A percentile compares a stretch with the other conserved stretches of the same genome.
Conservation (phyloP, 2,797 vertebrate genomes). For the Sebastes hopkinsi region DNA sequence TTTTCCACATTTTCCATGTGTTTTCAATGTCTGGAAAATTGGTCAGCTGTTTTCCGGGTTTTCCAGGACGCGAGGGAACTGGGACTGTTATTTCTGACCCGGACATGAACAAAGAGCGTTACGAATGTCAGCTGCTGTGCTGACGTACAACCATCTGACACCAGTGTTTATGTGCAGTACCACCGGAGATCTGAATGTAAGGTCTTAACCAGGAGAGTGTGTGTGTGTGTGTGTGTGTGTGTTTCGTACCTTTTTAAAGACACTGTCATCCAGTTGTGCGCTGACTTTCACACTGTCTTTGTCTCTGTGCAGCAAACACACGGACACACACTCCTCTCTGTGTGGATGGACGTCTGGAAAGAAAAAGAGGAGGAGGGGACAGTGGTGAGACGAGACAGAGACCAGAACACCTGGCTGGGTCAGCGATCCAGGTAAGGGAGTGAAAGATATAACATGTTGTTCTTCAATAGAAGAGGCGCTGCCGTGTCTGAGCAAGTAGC, state of each 20-base stretch:
- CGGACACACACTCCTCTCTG: slow-evolving; percentile 67
- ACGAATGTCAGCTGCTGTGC: background rate
- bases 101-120: background rate
- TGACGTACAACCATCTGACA: background rate
- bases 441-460: background rate
- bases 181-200: background rate
- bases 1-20: background rate
- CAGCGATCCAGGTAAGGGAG: background rate
- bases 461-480: background rate
- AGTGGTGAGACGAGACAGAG: background rate
- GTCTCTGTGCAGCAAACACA: slow-evolving; percentile 69
- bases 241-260: slow-evolving; percentile 85
- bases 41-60: background rate
- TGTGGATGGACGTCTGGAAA: slow-evolving; percentile 75
- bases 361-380: background rate
- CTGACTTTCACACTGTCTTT: slow-evolving; percentile 71
- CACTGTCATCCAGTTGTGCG: slow-evolving; percentile 76
- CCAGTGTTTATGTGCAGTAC: background rate
- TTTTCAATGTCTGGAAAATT: background rate
- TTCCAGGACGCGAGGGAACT: background rate
- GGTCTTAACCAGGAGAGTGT: background rate
- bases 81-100: background rate
- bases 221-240: background rate
- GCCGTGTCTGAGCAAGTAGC: background rate
- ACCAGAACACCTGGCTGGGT: background rate